Evolutionary conservation across 2,888 invertebrate genomes (phyloP).

Genomic region (Phymatocera aterrima): DNA sequence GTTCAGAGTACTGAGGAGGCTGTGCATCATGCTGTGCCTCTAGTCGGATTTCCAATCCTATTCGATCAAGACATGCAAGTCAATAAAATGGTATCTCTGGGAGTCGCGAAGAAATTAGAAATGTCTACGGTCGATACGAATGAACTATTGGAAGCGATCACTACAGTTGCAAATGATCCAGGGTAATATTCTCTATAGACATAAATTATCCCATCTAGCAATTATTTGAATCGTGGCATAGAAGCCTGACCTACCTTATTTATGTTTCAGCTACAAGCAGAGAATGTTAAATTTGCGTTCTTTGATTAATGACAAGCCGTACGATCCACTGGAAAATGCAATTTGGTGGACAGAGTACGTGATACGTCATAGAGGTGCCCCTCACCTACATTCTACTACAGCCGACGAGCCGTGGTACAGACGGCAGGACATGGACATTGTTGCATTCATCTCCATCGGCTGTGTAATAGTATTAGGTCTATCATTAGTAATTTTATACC

Average conservation of each 20-base stretch:
- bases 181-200: slow-evolving; percentile 45
- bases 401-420: slow-evolving; percentile 54
- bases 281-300: slow-evolving; percentile 50
- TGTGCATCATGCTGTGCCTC: slow-evolving; percentile 56
- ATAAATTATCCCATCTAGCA: not conserved
- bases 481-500: not conserved
- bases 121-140: slow-evolving; percentile 44
- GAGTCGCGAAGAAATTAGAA: slow-evolving; percentile 53
- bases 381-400: slow-evolving; percentile 52
- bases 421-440: slow-evolving; percentile 50
- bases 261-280: slow-evolving; percentile 57
- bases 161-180: slow-evolving; percentile 51
- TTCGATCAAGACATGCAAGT: slow-evolving; percentile 57
- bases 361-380: slow-evolving; percentile 57
- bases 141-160: slow-evolving; percentile 48
- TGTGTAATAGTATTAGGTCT: not conserved
- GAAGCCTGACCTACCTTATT: not conserved
- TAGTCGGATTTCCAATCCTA: slow-evolving; percentile 59
- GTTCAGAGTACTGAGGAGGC: slow-evolving; percentile 63
- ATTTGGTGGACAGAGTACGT: slow-evolving; percentile 60
- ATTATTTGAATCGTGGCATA: not conserved
- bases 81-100: slow-evolving; percentile 49
- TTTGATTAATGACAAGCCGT: slow-evolving; percentile 50
- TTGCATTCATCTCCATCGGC: not conserved
- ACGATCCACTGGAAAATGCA: slow-evolving; percentile 52